These are phyloP conservation scores for Helicoverpa zea DNA, from an alignment of 1,140 invertebrate species.

Conservation along the genomic window DNA sequence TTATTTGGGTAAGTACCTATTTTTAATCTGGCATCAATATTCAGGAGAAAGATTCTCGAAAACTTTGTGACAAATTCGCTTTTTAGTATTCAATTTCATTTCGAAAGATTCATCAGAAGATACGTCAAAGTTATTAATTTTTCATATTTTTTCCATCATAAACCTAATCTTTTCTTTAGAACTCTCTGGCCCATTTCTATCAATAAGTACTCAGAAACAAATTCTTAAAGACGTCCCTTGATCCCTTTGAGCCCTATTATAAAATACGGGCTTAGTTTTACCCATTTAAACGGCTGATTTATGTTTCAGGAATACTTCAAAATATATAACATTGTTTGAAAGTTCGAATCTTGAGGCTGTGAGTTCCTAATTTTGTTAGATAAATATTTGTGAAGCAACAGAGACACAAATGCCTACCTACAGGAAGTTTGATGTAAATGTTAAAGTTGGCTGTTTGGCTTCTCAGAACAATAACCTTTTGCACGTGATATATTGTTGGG, in stretches of 20 bases:
- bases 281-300: conserved; percentile 33
- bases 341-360: background rate
- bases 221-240: conserved; percentile 10
- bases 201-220: background rate
- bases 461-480: too few relatives aligned
- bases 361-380: conserved; percentile 20
- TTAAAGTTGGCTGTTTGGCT: background rate
- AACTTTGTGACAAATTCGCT: background rate
- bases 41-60: background rate
- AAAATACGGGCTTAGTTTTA: conserved; percentile 19
- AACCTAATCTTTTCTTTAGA: background rate
- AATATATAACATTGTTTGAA: conserved; percentile 10
- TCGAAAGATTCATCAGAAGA: too few relatives aligned
- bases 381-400: background rate
- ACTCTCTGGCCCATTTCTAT: background rate
- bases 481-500: too few relatives aligned
- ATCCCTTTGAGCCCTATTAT: conserved; percentile 14
- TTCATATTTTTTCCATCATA: background rate
- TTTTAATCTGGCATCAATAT: background rate
- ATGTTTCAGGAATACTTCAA: conserved; percentile 19
- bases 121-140: too few relatives aligned
- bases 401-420: background rate
- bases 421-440: background rate
- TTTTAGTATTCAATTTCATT: background rate
- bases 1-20: background rate